Percentiles rank a stretch among this genome's conserved stretches.
Conservation (phyloP, 1,140 invertebrate genomes). For the Nasonia giraulti region DNA sequence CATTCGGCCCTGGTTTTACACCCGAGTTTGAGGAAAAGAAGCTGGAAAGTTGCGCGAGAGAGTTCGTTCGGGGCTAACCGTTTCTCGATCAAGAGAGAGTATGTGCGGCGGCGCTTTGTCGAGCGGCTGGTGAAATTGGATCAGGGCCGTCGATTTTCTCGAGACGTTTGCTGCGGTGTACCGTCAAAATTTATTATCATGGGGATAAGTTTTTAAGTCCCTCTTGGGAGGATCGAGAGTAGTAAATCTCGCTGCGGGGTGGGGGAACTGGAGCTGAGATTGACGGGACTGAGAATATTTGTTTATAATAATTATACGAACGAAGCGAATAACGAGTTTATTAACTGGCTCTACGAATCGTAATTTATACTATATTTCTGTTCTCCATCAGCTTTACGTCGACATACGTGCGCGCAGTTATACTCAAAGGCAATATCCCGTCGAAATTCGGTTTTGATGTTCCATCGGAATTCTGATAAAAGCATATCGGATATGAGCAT, state of each 20-base stretch:
- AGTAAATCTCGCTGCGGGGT: neutral
- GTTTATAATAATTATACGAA: too few species aligned
- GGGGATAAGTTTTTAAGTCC: constrained; percentile 17
- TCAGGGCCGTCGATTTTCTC: neutral
- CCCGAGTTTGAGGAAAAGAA: neutral
- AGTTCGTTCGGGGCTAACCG: too few species aligned
- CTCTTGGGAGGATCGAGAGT: neutral
- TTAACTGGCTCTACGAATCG: too few species aligned
- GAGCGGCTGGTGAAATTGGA: neutral
- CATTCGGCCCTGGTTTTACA: neutral
- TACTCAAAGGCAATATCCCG: neutral
- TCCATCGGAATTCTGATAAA: neutral
- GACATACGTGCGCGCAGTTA: neutral
- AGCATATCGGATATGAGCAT: neutral
- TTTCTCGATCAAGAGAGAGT: neutral
- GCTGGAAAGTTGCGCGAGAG: neutral
- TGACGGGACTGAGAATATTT: neutral
- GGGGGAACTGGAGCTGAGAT: neutral
- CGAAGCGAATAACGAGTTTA: too few species aligned
- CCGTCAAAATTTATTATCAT: constrained; percentile 17
- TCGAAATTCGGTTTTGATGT: neutral
- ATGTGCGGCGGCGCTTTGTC: neutral
- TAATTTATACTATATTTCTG: neutral
- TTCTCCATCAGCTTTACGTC: neutral
- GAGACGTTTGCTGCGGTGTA: too few species aligned